Evolutionary conservation across 2,888 invertebrate genomes (phyloP), one percentile per base, ranked within the genome.

Genomic region (Hololepta plana): DNA sequence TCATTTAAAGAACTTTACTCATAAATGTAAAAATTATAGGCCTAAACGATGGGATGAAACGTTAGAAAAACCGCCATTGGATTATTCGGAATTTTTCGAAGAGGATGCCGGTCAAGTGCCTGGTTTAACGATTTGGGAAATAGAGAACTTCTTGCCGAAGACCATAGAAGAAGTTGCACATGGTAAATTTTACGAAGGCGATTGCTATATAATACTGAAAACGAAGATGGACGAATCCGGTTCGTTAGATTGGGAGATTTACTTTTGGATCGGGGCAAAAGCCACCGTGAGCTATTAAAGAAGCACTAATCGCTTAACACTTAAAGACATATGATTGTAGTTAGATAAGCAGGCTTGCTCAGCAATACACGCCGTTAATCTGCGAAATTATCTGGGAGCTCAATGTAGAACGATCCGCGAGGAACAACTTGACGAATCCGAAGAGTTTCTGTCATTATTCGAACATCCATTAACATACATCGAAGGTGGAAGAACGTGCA

Each of bases 111-210:
- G 96, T 0, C 88, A 90, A 48, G 63, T 80, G 27, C 80, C 90
- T 1, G 93, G 95, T 2, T 46, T 98, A 15, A 80, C 82, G 13
- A 79, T 95, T 32, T 98, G 96, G 96, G 98, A 99, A 62, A 98
- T 98, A 34, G 98, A 98, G 55, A 98, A 99, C 57, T 98, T 98
- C 54, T 62, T 96, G 35, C 98, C 98, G 0, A 91, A 91, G 47
- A 77, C 80, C 43, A 76, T 98, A 21, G 85, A 85, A 27, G 85
- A 87, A 66, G 88, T 79, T 4, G 76, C 88, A 1, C 82, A 91
- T 49, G 96, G 96, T 3, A 95, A 95, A 55, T 98, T 99, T 59
- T 99, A 95, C 49, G 93, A 96, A 56, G 96, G 87, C 4, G 98
- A 99, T 53, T 96, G 96, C 53, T 99, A 99, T 54, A 95, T 99